These are phyloP conservation scores for Eristalis tenax DNA, from an alignment of 2,888 invertebrate species.

Conservation along the genomic window DNA sequence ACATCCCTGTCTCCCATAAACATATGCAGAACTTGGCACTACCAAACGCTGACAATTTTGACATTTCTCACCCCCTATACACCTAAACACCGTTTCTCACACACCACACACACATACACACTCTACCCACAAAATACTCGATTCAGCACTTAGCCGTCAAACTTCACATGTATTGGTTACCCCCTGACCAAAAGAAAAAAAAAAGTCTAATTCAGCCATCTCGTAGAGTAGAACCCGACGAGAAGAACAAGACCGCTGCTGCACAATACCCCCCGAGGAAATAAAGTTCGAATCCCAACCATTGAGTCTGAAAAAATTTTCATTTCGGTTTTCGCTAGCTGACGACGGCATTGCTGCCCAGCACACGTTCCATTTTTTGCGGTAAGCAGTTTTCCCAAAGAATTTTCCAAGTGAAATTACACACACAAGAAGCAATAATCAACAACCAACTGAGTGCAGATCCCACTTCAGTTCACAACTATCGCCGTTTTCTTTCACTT, in stretches of 20 bases:
- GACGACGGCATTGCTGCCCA: constrained; percentile 54
- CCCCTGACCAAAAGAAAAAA: constrained; percentile 64
- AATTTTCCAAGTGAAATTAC: constrained; percentile 15
- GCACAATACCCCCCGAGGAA: constrained; percentile 55
- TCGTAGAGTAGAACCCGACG: constrained; percentile 47
- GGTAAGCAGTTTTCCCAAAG: constrained; percentile 23
- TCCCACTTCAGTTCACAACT: background rate
- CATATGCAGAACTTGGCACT: background rate
- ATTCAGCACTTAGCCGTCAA: constrained; percentile 73
- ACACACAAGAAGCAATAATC: background rate
- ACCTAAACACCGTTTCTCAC: background rate
- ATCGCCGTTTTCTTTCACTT: constrained; percentile 31
- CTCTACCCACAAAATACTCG: constrained; percentile 55
- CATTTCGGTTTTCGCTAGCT: constrained; percentile 68
- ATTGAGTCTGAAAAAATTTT: constrained; percentile 59
- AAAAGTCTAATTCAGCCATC: constrained; percentile 48
- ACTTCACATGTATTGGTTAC: constrained; percentile 69
- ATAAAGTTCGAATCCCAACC: constrained; percentile 40
- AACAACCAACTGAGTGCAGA: background rate
- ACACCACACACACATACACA: constrained; percentile 27
- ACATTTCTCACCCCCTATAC: constrained; percentile 7
- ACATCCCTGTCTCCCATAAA: constrained; percentile 1
- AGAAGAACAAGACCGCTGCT: constrained; percentile 50
- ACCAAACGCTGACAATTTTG: constrained; percentile 46
- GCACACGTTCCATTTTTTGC: constrained; percentile 32